phyloP scores from a whole-genome alignment of 2,797 vertebrate genomes.

The Muraenolepis orangiensis region DNA sequence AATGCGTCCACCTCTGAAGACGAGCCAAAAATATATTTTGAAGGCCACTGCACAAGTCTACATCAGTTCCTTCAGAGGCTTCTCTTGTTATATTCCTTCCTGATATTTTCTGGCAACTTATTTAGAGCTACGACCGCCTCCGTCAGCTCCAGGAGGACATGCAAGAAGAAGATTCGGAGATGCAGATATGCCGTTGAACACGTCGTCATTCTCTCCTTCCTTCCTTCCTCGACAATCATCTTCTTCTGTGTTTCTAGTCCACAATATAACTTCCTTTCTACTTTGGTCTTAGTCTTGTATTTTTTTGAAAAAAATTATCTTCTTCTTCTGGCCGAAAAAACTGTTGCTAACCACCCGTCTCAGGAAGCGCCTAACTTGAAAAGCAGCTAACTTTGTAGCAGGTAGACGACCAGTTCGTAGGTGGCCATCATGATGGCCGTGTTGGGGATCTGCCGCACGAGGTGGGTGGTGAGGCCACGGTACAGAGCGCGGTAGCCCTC shows the following conservation, averaged over 20 bases:
- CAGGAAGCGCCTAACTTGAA: slow-evolving; percentile 20
- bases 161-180: slow-evolving; percentile 27
- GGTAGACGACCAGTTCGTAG: slow-evolving; percentile 96
- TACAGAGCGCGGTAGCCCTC: slow-evolving; percentile 94
- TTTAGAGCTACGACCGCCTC: slow-evolving; percentile 18
- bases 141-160: slow-evolving; percentile 14
- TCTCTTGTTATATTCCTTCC: background rate
- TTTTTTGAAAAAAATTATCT: background rate
- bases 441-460: slow-evolving; percentile 97
- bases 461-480: slow-evolving; percentile 92
- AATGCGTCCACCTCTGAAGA: too few relatives aligned
- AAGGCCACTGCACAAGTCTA: slow-evolving; percentile 55
- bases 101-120: slow-evolving; percentile 6
- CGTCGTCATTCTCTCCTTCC: slow-evolving; percentile 2
- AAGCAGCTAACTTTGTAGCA: slow-evolving; percentile 82
- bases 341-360: slow-evolving; percentile 12
- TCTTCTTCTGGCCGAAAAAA: slow-evolving; percentile 65
- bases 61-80: slow-evolving; percentile 16
- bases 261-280: background rate
- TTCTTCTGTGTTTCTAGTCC: slow-evolving; percentile 16
- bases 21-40: slow-evolving; percentile 25
- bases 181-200: slow-evolving; percentile 26
- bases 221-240: slow-evolving; percentile 17
- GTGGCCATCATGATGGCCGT: slow-evolving; percentile 99
- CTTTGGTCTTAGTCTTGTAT: slow-evolving; percentile 14